Evolutionary conservation across 2,888 invertebrate genomes (phyloP), one percentile per base, ranked within the genome.

Genomic region (Drosophila setosimentum): DNA sequence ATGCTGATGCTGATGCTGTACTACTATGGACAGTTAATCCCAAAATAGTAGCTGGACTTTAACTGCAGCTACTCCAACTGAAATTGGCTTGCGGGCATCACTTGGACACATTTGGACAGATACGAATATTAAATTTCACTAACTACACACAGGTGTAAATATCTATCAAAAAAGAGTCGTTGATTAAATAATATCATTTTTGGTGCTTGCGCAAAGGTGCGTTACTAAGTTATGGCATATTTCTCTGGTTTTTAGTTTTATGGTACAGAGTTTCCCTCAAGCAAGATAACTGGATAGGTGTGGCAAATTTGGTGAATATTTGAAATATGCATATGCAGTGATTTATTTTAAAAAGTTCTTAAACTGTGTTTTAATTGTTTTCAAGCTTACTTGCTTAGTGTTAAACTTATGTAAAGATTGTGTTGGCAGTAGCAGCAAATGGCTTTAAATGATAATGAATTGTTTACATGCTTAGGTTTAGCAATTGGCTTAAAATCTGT

Each of bases 61-160:
- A 40, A 51, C 30, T 24, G 27, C 10, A 68, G 32, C 24, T 27
- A 54, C 29, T 11, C 24, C 48, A 58, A 63, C 57, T 48, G 33
- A 57, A 62, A 50, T 30, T 33, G 18, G 13, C 59, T 72, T 58
- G 57, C 37, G 60, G 63, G 30, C 33, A 62, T n/a, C 21, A 42
- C 33, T 50, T 59, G 49, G 30, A 63, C 57, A 24, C 18, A 45
- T n/a, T 35, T 63, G 21, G 16, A n/a, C 29, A 29, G 35, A 40
- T 45, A 27, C n/a, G 42, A 48, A 11, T 32, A 37, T 13, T 45
- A 58, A 3, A 49, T 70, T 33, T 60, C 5, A 13, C 30, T 13
- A 13, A 42, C 3, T 21, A 29, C 13, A 27, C 10, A 27, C 32
- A 59, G 30, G 29, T 55, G 48, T 32, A 8, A 7, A 10, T 33